Base-by-base conservation (phyloP, 1,140 invertebrate genomes). In the Nephotettix cincticeps region DNA sequence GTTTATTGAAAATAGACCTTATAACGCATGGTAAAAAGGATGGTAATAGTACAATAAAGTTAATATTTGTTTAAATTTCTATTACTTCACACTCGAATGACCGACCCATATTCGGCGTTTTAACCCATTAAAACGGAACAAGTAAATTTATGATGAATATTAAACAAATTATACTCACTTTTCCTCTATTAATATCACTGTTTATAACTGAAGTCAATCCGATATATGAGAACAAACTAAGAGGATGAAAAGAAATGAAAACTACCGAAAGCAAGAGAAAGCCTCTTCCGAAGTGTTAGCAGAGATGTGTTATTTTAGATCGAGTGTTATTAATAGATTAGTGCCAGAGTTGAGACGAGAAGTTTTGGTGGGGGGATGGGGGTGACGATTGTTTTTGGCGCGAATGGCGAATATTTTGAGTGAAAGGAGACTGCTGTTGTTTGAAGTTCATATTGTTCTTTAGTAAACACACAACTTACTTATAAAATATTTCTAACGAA, bases 231-330 rank as follows among this genome's bases (percentile, higher is more conserved):
- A n/a, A n/a, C n/a, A 51, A 21, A 51, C 21, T 17, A 3, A 51
- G 47, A 51, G 21, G 47, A n/a, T 51, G 3, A 51, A 51, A 51
- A 51, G 47, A 51, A 51, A 51, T n/a, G 4, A 51, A 51, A 51
- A 51, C 4, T 19, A n/a, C 4, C 14, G 47, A 6, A 9, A 51
- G 47, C 47, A 9, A 51, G 14, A 51, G 36, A 40, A 40, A 17
- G 36, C 6, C 47, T 21, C 47, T 6, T n/a, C 32, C 4, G 32
- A 36, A n/a, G 36, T 4, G 47, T 51, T 17, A 51, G 47, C 14
- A 21, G 47, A 51, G 47, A 17, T 21, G 47, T 51, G 47, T 51
- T 51, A 51, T 51, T 51, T 51, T 21, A n/a, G 47, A 51, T 21
- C 6, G 14, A 21, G 47, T 19, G 14, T 51, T 51, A 51, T 51